A percentile compares a stretch with the other conserved stretches of the same genome.
Conservation (phyloP, 37 sponge, comb jelly and placozoan genomes). For the Eunapius fragilis region DNA sequence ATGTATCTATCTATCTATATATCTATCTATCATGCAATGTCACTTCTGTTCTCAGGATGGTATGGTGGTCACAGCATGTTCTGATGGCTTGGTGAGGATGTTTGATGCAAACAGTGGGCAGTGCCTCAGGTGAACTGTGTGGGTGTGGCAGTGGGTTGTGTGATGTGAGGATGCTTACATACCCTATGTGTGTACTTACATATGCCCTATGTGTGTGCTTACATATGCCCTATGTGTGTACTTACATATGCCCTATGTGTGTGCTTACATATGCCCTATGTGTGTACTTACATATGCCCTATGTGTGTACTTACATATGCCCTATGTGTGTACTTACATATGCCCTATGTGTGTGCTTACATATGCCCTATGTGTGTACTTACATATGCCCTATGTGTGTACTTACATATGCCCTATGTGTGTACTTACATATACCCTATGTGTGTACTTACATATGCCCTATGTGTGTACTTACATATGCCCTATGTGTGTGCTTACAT, state of each 20-base stretch:
- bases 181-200: no score
- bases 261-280: no score
- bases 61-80: conserved; percentile 68
- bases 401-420: neutral
- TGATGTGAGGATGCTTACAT: no score
- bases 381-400: neutral
- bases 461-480: neutral
- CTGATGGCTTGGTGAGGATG: conserved; percentile 74
- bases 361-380: neutral
- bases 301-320: neutral
- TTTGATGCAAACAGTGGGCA: conserved; percentile 66
- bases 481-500: neutral
- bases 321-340: no score
- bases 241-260: no score
- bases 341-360: no score
- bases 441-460: neutral
- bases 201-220: no score
- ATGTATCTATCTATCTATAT: no score
- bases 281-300: neutral
- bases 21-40: no score
- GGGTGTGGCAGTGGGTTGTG: no score
- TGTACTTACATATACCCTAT: neutral
- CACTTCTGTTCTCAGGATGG: conserved; percentile 33
- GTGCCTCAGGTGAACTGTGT: conserved; percentile 60
- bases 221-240: no score